Percentiles rank a stretch among this genome's conserved stretches.
phyloP scores from a whole-genome alignment of 2,113 vertebrate genomes.

The Perca flavescens region DNA sequence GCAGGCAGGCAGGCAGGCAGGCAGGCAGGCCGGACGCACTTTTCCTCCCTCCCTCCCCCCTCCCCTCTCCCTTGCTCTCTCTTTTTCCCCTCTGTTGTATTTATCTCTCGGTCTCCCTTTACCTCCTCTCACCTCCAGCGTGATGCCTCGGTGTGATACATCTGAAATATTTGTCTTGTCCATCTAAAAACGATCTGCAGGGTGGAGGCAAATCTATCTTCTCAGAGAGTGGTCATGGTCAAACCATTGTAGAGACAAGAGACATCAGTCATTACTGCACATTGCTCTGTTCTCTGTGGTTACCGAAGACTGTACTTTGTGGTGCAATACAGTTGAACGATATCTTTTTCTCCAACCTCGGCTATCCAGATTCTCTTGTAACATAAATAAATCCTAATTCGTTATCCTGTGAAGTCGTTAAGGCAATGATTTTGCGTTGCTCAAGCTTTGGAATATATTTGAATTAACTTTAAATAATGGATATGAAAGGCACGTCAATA shows the following conservation, averaged over 20 bases:
- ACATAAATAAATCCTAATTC: conserved; percentile 1
- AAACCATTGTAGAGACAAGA: conserved; percentile 58
- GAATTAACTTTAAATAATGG: not conserved
- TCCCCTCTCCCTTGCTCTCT: conserved; percentile 13
- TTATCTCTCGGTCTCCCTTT: conserved; percentile 70
- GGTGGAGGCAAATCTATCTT: conserved; percentile 74
- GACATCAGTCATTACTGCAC: conserved; percentile 64
- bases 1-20: conserved; percentile 86
- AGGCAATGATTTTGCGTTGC: not conserved
- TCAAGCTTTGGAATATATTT: not conserved
- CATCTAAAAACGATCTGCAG: conserved; percentile 74
- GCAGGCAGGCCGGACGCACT: conserved; percentile 81
- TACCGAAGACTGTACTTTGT: conserved; percentile 1
- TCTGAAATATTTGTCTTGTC: conserved; percentile 77
- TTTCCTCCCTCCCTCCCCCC: conserved; percentile 33
- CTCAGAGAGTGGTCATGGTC: conserved; percentile 71
- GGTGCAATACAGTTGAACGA: conserved; percentile 5
- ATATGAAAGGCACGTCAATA: not conserved
- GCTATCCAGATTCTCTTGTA: not conserved
- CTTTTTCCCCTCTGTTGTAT: conserved; percentile 68
- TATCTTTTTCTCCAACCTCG: conserved; percentile 16
- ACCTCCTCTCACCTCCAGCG: conserved; percentile 73
- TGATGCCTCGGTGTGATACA: conserved; percentile 67
- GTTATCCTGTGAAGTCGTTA: conserved; percentile 8
- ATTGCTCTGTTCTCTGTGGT: conserved; percentile 25